phyloP scores from a whole-genome alignment of 92 coral and sea anemone genomes.

The Heteractis magnifica region DNA sequence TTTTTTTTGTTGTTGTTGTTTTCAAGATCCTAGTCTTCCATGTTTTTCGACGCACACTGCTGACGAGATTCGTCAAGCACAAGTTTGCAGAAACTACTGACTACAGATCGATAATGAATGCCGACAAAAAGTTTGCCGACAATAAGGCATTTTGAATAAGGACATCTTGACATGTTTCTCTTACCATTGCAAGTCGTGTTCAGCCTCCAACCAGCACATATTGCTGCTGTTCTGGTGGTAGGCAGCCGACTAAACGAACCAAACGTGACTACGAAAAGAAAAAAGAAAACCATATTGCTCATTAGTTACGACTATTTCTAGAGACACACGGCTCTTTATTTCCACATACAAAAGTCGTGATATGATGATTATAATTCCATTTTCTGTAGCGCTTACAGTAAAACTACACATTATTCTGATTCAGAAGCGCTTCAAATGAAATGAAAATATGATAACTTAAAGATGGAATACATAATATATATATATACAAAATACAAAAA shows the following conservation, averaged over 20 bases:
- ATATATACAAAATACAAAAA: no score
- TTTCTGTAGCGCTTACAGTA: no score
- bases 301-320: neutral
- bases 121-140: neutral
- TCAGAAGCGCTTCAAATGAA: no score
- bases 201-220: slow-evolving; percentile 60
- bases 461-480: no score
- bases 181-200: slow-evolving; percentile 64
- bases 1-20: neutral
- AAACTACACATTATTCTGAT: no score
- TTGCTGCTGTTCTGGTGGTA: slow-evolving; percentile 40
- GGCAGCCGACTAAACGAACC: slow-evolving; percentile 54
- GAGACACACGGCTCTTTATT: neutral
- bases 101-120: neutral
- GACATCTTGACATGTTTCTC: neutral
- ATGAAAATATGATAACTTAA: no score
- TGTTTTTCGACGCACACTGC: no score
- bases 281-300: neutral
- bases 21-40: no score
- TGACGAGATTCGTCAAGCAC: no score
- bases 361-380: no score
- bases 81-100: no score
- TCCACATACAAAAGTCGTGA: no score
- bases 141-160: neutral
- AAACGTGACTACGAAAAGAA: slow-evolving; percentile 58